A percentile compares a stretch with the other conserved stretches of the same genome.
These are phyloP conservation scores for Hypotaenidia okinawae DNA, from an alignment of 2,797 vertebrate species.

Conservation along the genomic window DNA sequence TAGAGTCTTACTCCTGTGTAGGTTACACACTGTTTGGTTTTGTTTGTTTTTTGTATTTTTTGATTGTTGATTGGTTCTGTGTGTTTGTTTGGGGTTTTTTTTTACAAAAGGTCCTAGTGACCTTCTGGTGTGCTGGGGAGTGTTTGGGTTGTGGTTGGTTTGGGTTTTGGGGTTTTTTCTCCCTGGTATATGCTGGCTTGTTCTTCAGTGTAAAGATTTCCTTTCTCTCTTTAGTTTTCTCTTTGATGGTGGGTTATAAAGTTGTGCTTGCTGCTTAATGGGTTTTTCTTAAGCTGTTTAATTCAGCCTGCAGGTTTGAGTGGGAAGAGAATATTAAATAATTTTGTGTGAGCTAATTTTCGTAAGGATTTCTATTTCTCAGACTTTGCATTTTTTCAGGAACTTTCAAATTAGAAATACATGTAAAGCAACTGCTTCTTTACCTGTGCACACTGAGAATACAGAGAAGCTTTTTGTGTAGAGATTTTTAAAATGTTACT, in stretches of 20 bases:
- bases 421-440: not conserved
- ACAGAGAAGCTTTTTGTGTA: not conserved
- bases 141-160: not conserved
- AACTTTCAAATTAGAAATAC: not conserved
- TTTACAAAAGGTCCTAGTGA: not conserved
- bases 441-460: not conserved
- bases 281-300: conserved; percentile 6
- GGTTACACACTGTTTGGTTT: not conserved
- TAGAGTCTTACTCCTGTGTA: not conserved
- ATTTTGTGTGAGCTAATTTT: conserved; percentile 1
- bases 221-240: not conserved
- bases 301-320: conserved; percentile 1
- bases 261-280: not conserved
- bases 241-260: not conserved
- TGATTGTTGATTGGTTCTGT: too few species aligned
- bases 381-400: not conserved
- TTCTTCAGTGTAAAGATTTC: not conserved
- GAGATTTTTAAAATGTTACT: not conserved
- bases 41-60: not conserved
- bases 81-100: not conserved
- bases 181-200: not conserved
- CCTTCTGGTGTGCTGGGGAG: not conserved
- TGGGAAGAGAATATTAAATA: conserved; percentile 9
- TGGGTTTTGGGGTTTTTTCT: not conserved
- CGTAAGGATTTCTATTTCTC: not conserved